Conservation (phyloP, 2,888 invertebrate genomes). For the Laothoe populi region DNA sequence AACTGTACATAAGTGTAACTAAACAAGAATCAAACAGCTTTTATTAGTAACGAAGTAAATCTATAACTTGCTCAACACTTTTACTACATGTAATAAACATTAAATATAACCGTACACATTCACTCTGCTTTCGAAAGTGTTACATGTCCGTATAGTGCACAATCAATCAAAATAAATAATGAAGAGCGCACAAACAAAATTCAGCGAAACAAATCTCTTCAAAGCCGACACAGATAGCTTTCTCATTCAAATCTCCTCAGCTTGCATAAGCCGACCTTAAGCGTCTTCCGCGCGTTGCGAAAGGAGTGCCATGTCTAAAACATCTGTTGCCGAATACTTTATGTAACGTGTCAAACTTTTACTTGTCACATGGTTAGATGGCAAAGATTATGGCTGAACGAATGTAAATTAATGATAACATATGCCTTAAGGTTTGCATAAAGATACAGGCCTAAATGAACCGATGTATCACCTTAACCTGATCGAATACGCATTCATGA, state of each 20-base stretch:
- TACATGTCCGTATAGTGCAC: neutral
- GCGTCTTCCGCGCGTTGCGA: slow-evolving; percentile 17
- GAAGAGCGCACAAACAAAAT: neutral
- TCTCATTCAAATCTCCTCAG: slow-evolving; percentile 2
- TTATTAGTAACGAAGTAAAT: no score
- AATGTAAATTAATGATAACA: neutral
- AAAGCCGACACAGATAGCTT: slow-evolving; percentile 1
- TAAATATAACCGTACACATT: neutral
- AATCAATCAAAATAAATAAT: slow-evolving; percentile 6
- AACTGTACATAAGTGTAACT: no score
- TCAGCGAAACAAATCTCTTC: slow-evolving; percentile 5
- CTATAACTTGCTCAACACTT: no score
- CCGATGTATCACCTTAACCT: no score
- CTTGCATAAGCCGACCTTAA: slow-evolving; percentile 23
- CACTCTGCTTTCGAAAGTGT: neutral
- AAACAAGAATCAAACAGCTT: no score
- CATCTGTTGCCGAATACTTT: slow-evolving; percentile 17
- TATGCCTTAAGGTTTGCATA: no score
- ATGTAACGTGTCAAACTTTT: slow-evolving; percentile 14
- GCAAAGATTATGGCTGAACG: neutral
- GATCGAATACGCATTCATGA: no score
- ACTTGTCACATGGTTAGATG: neutral
- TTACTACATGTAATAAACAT: neutral
- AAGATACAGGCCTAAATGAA: no score
- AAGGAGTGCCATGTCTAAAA: neutral